Percentiles rank a stretch among this genome's conserved stretches.
phyloP scores from a whole-genome alignment of 2,888 invertebrate species.

The Parasteatoda lunata region DNA sequence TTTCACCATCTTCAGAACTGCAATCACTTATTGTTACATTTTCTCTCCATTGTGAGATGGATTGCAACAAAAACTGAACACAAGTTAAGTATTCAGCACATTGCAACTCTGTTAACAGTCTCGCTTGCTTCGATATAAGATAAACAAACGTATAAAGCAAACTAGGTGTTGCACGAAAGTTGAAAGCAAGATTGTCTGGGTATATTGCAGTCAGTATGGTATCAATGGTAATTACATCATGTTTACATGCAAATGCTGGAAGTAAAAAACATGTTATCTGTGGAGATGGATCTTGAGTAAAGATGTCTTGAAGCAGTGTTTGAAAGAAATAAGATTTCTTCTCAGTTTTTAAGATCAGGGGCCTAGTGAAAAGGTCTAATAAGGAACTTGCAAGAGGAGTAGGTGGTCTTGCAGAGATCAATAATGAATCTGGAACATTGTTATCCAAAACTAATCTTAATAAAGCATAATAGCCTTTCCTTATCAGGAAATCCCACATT shows the following conservation, averaged over 20 bases:
- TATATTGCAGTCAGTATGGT: slow-evolving; percentile 57
- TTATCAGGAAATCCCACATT: slow-evolving; percentile 71
- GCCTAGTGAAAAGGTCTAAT: slow-evolving; percentile 84
- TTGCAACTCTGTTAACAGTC: slow-evolving; percentile 35
- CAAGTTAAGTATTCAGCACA: slow-evolving; percentile 62
- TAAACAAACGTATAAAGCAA: slow-evolving; percentile 82
- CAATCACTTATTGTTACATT: slow-evolving; percentile 7
- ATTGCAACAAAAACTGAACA: slow-evolving; percentile 49
- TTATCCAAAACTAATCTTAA: slow-evolving; percentile 82
- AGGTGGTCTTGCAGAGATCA: slow-evolving; percentile 81
- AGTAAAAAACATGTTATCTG: slow-evolving; percentile 82
- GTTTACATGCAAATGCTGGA: slow-evolving; percentile 79
- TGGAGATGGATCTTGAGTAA: slow-evolving; percentile 81
- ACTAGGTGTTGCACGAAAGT: slow-evolving; percentile 78
- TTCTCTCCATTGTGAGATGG: slow-evolving; percentile 18
- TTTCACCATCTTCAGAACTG: slow-evolving; percentile 60
- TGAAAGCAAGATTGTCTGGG: slow-evolving; percentile 39
- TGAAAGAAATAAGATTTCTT: slow-evolving; percentile 51
- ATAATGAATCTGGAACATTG: slow-evolving; percentile 81
- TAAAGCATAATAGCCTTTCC: slow-evolving; percentile 81
- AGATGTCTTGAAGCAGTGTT: slow-evolving; percentile 76
- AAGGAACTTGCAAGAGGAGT: slow-evolving; percentile 84
- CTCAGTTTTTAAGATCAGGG: slow-evolving; percentile 76
- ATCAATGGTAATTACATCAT: slow-evolving; percentile 73
- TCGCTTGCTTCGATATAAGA: slow-evolving; percentile 75